These are phyloP conservation scores for Campaea margaritaria DNA, from an alignment of 2,888 invertebrate species.

Conservation along the genomic window DNA sequence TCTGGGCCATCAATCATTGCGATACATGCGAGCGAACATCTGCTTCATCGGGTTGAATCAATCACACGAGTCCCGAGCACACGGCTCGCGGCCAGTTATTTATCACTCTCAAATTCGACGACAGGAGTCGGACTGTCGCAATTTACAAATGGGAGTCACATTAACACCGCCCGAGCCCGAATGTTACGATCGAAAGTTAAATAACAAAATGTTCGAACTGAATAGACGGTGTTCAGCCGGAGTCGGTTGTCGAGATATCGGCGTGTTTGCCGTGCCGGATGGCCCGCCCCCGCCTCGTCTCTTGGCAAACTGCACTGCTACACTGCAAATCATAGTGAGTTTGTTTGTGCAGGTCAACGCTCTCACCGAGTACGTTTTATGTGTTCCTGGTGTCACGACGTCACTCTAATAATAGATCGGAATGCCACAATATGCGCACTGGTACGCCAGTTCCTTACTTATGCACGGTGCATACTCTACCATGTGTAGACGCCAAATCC, in stretches of 20 bases:
- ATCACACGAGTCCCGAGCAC: constrained; percentile 67
- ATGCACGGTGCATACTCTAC: constrained; percentile 62
- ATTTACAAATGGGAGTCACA: constrained; percentile 61
- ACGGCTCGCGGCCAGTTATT: constrained; percentile 65
- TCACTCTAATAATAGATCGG: constrained; percentile 81
- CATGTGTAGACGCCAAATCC: constrained; percentile 52
- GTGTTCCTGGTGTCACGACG: constrained; percentile 83
- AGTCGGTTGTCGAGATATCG: constrained; percentile 71
- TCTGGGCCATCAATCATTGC: constrained; percentile 66
- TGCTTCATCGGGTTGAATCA: constrained; percentile 71
- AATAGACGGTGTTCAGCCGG: constrained; percentile 57
- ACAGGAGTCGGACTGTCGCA: constrained; percentile 63
- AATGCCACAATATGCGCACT: constrained; percentile 75
- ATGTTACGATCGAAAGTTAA: constrained; percentile 55
- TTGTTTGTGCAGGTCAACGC: constrained; percentile 82
- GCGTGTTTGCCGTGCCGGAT: constrained; percentile 72
- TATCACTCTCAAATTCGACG: constrained; percentile 67
- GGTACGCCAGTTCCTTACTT: constrained; percentile 70
- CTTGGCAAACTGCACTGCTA: constrained; percentile 81
- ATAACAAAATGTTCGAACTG: constrained; percentile 53
- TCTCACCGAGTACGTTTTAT: constrained; percentile 76
- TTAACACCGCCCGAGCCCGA: constrained; percentile 48
- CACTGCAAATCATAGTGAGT: constrained; percentile 81
- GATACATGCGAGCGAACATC: constrained; percentile 60
- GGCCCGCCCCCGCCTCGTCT: constrained; percentile 72